These are phyloP conservation scores for Platycheirus rosarum DNA, from an alignment of 2,888 invertebrate genomes.

Conservation along the genomic window DNA sequence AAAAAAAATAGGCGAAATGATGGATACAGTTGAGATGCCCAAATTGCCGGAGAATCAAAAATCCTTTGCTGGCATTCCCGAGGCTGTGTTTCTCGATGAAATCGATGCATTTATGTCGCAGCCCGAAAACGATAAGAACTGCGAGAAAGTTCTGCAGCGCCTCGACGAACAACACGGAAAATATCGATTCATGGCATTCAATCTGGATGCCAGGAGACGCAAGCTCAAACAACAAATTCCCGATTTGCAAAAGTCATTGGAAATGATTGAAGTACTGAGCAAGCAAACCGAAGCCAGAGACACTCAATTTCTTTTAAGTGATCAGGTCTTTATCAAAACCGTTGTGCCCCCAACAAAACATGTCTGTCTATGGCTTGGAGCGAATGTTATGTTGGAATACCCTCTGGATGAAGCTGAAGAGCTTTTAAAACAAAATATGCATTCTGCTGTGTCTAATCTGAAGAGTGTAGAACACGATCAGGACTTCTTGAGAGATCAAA, in stretches of 20 bases:
- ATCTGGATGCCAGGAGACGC: constrained; percentile 92
- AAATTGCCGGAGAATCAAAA: constrained; percentile 82
- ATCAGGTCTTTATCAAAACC: constrained; percentile 94
- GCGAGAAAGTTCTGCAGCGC: constrained; percentile 92
- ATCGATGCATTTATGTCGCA: constrained; percentile 95
- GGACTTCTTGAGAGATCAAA: constrained; percentile 97
- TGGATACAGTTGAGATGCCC: constrained; percentile 80
- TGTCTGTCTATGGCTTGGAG: constrained; percentile 92
- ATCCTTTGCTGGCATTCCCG: constrained; percentile 92
- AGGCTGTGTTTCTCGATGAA: constrained; percentile 95
- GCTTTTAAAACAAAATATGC: constrained; percentile 91
- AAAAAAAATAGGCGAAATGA: too few relatives aligned
- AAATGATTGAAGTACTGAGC: constrained; percentile 95
- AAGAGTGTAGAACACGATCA: constrained; percentile 94
- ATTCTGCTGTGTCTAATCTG: constrained; percentile 92
- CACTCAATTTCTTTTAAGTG: constrained; percentile 95
- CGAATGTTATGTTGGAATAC: constrained; percentile 99
- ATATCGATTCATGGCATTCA: constrained; percentile 98
- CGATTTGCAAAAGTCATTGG: constrained; percentile 94
- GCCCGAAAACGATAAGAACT: constrained; percentile 91
- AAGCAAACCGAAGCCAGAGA: constrained; percentile 89
- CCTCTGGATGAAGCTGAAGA: constrained; percentile 94
- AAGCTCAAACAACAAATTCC: constrained; percentile 95
- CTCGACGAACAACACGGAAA: constrained; percentile 97
- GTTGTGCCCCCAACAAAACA: constrained; percentile 93